phyloP scores from a whole-genome alignment of 2,888 invertebrate species.

The Disparrhopalites patrizii region DNA sequence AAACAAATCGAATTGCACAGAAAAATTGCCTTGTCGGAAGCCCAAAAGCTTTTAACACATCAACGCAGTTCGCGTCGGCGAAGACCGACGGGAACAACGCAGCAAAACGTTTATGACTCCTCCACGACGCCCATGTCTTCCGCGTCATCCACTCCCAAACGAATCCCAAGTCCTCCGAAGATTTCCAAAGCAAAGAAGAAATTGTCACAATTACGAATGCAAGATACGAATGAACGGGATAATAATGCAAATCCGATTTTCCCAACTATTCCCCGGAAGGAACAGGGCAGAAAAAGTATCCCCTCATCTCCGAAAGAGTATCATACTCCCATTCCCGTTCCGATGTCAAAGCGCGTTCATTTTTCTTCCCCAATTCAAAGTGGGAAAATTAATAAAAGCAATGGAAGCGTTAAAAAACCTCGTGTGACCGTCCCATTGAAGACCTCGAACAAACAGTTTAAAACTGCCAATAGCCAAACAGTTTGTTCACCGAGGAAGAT shows the following conservation, averaged over 20 bases:
- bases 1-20: conserved; percentile 10
- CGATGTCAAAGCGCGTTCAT: conserved; percentile 19
- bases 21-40: conserved; percentile 2
- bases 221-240: not conserved
- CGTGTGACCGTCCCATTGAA: not conserved
- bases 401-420: not conserved
- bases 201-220: not conserved
- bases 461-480: too few species aligned
- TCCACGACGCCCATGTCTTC: not conserved
- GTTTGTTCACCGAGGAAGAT: not conserved
- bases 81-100: not conserved
- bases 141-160: not conserved
- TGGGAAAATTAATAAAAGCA: too few species aligned
- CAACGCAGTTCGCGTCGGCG: not conserved
- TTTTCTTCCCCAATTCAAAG: conserved; percentile 14
- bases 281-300: not conserved
- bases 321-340: not conserved
- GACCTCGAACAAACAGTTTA: not conserved
- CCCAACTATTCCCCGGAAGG: not conserved
- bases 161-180: not conserved
- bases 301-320: not conserved
- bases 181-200: not conserved
- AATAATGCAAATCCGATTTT: not conserved
- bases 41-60: not conserved
- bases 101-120: too few species aligned